These are phyloP conservation scores for Nomada ruficornis DNA, from an alignment of 2,888 invertebrate genomes.

Conservation along the genomic window DNA sequence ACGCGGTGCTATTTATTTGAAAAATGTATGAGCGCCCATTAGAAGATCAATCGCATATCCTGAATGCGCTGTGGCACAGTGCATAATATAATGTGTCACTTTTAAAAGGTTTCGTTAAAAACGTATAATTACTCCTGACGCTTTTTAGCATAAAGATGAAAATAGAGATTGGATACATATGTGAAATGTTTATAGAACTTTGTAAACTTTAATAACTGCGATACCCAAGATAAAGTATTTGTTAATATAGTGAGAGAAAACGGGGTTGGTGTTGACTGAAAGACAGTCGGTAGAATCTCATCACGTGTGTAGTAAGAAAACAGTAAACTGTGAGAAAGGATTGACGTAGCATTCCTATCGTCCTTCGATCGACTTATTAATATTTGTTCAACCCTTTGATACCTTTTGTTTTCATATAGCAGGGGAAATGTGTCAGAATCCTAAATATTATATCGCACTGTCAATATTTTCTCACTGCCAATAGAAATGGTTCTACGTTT, in stretches of 20 bases:
- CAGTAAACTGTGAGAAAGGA: conserved; percentile 6
- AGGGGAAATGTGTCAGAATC: neutral
- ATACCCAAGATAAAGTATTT: neutral
- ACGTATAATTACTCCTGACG: no score
- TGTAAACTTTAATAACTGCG: neutral
- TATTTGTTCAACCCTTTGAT: conserved; percentile 67
- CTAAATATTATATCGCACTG: conserved; percentile 21
- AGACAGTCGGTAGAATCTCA: neutral
- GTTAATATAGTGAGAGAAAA: neutral
- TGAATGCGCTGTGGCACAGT: neutral
- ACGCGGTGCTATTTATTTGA: conserved; percentile 40
- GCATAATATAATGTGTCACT: neutral
- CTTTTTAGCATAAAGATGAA: no score
- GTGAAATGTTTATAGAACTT: no score
- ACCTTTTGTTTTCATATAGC: conserved; percentile 3
- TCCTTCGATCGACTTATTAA: conserved; percentile 62
- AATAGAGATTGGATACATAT: no score
- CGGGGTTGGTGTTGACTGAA: neutral
- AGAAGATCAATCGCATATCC: conserved; percentile 25
- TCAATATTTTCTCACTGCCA: neutral
- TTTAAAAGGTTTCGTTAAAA: no score
- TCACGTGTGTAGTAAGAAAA: conserved; percentile 16
- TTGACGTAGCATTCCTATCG: conserved; percentile 22
- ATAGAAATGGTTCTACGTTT: conserved; percentile 2
- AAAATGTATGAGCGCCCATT: conserved; percentile 47